Evolutionary conservation across 2,888 invertebrate genomes (phyloP), one percentile per base, ranked within the genome.

Genomic region (Epinotia demarniana): DNA sequence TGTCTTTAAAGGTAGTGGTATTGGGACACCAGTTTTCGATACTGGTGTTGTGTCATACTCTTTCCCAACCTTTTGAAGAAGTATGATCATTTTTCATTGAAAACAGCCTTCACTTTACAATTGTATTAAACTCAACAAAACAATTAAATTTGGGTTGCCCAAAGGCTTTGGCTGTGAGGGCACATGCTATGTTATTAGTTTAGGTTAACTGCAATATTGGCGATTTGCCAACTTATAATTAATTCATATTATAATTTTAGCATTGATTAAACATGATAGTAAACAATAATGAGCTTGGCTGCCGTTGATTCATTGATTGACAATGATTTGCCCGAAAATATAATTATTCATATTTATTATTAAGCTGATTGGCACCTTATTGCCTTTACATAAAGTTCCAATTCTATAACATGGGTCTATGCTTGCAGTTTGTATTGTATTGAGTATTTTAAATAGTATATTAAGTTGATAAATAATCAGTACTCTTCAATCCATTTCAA

Each of bases 221-320:
- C 46, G 13, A 18, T 13, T 27, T 57, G 9, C 57, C 72, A 64
- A 58, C 11, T 64, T 33, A 18, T 6, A 49, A 58, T 12, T 46
- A 62, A 19, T 27, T 23, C 13, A 58, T 19, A 6, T 12, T 43
- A 55, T 39, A 57, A 18, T 39, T 39, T 18, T n/a, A 23, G 19
- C 23, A 72, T 72, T 27, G 63, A 64, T 57, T 64, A 43, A 60
- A 23, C 16, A 23, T 46, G 13, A 3, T 27, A 18, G 19, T 46
- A 72, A 57, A 63, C 57, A 64, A 55, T 57, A 23, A 63, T 23
- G 43, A 16, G 55, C 19, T 55, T 62, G 16, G 1, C 8, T 62
- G 18, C 8, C 16, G 16, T 55, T 27, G 33, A 11, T 49, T 16
- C 55, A 55, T 18, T 43, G 19, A 12, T 68, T 19, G 53, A 6